Percentiles rank a stretch among this genome's conserved stretches.
Evolutionary conservation across 2,888 invertebrate species (phyloP).

Genomic region (Dilophus febrilis): DNA sequence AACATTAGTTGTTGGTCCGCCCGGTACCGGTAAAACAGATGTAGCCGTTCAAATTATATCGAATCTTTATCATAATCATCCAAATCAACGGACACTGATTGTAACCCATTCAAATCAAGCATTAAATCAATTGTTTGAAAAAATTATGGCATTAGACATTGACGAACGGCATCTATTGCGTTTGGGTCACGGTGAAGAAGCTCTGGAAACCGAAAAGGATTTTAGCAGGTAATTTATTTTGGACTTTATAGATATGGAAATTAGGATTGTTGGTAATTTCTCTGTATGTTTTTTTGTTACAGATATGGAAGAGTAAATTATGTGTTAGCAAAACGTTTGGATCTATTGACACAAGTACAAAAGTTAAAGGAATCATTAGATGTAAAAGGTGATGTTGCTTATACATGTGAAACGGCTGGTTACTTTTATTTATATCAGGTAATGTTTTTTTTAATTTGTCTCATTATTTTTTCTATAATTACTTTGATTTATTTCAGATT

Average conservation of each 20-base stretch:
- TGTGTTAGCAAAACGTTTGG: slow-evolving; percentile 83
- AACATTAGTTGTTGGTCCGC: slow-evolving; percentile 88
- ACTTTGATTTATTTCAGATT: slow-evolving; percentile 25
- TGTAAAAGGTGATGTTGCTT: slow-evolving; percentile 76
- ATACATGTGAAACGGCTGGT: slow-evolving; percentile 97
- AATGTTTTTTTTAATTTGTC: not conserved
- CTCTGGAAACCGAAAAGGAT: slow-evolving; percentile 96
- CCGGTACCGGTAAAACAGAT: slow-evolving; percentile 85
- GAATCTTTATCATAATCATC: slow-evolving; percentile 98
- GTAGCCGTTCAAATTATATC: slow-evolving; percentile 99
- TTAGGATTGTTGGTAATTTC: not conserved
- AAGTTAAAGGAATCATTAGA: slow-evolving; percentile 72
- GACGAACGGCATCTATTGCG: slow-evolving; percentile 94
- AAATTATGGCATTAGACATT: slow-evolving; percentile 93
- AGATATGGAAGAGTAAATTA: slow-evolving; percentile 97
- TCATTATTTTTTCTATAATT: not conserved
- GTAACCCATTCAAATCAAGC: slow-evolving; percentile 99
- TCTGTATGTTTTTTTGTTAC: slow-evolving; percentile 8
- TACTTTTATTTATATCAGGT: slow-evolving; percentile 92
- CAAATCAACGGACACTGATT: slow-evolving; percentile 92
- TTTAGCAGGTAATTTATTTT: slow-evolving; percentile 61
- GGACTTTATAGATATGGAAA: too few species aligned
- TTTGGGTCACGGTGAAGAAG: slow-evolving; percentile 97
- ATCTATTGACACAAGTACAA: slow-evolving; percentile 73
- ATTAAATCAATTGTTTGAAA: slow-evolving; percentile 96